Percentiles rank a stretch among this genome's conserved stretches.
Conservation (phyloP, 2,888 invertebrate genomes). For the Notodonta dromedarius region DNA sequence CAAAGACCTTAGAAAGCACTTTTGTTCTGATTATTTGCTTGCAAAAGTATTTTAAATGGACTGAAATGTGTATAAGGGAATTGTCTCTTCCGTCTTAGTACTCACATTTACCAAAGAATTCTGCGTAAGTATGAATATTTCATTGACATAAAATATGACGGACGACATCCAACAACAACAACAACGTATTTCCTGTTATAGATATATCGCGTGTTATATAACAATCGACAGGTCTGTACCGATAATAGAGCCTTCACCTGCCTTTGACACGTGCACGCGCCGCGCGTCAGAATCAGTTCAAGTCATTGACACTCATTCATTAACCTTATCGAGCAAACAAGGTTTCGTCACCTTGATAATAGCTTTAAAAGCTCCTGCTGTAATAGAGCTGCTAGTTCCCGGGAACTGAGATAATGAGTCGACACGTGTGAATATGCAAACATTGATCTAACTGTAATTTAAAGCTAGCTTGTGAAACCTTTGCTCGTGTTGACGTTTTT, state of each 20-base stretch:
- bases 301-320: conserved; percentile 42
- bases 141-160: too few relatives aligned
- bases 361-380: conserved; percentile 27
- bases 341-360: conserved; percentile 39
- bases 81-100: too few relatives aligned
- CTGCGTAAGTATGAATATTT: too few relatives aligned
- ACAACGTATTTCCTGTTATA: too few relatives aligned
- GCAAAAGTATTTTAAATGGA: too few relatives aligned
- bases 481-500: conserved; percentile 13
- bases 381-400: conserved; percentile 20
- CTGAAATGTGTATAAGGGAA: too few relatives aligned
- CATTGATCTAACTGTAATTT: conserved; percentile 31
- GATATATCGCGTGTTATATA: not conserved
- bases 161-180: too few relatives aligned
- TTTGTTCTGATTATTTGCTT: too few relatives aligned
- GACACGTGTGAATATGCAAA: conserved; percentile 35
- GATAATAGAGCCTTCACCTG: not conserved
- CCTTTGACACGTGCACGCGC: conserved; percentile 11
- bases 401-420: conserved; percentile 27
- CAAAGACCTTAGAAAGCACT: too few relatives aligned
- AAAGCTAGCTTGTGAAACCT: conserved; percentile 19
- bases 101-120: too few relatives aligned
- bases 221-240: not conserved
- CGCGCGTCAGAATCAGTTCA: conserved; percentile 12
- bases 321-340: conserved; percentile 35